phyloP scores from a whole-genome alignment of 2,113 vertebrate species.

The Corvus hawaiiensis region DNA sequence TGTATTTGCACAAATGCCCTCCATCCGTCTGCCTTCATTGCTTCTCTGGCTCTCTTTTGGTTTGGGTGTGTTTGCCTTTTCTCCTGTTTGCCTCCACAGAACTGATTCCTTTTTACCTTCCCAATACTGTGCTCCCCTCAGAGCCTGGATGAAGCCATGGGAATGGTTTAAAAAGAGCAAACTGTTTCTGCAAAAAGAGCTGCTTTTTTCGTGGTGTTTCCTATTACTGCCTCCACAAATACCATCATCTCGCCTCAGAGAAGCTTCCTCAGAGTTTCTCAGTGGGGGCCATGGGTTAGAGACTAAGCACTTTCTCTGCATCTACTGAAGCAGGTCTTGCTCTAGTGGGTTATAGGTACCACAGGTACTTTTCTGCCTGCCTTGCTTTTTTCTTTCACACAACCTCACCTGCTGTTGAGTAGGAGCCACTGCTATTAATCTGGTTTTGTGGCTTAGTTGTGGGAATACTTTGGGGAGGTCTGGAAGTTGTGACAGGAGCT shows the following conservation, averaged over 20 bases:
- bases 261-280: background rate
- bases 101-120: background rate
- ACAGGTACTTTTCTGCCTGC: background rate
- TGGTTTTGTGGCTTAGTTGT: background rate
- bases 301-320: background rate
- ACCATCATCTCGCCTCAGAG: background rate
- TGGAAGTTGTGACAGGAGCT: background rate
- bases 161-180: background rate
- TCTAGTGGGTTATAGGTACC: background rate
- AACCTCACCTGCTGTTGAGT: background rate
- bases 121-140: background rate
- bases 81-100: background rate
- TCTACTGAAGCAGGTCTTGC: background rate
- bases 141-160: background rate
- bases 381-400: background rate
- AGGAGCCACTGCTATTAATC: background rate
- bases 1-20: constrained; percentile 12
- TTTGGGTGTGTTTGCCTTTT: background rate
- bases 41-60: background rate
- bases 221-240: background rate
- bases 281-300: background rate
- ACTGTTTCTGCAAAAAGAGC: background rate
- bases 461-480: background rate
- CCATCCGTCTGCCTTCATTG: background rate
- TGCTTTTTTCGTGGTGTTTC: background rate